Evolutionary conservation across 64 coral and sea anemone genomes (phyloP).

Genomic region (Astreopora myriophthalma): DNA sequence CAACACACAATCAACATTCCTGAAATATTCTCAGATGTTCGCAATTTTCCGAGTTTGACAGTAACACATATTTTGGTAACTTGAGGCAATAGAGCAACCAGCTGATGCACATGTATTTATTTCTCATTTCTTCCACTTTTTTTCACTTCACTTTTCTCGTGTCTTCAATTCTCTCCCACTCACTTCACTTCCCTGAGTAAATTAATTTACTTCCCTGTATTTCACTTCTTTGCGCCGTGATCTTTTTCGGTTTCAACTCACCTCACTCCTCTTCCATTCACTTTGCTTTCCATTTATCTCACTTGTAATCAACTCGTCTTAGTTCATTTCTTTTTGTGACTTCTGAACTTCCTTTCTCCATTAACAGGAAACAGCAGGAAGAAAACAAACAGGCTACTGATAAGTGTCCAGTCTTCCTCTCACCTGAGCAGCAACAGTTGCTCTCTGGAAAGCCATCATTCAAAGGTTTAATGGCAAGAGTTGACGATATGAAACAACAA

Average conservation of each 20-base stretch:
- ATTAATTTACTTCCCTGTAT: too few species aligned
- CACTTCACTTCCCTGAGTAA: too few species aligned
- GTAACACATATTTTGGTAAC: background rate
- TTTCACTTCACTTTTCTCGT: background rate
- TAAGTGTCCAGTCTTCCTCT: conserved; percentile 79
- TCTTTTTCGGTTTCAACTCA: background rate
- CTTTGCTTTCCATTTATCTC: background rate
- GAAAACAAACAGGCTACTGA: conserved; percentile 37
- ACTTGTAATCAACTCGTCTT: background rate
- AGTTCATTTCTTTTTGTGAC: background rate
- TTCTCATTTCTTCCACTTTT: background rate
- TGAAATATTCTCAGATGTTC: background rate
- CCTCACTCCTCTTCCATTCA: background rate
- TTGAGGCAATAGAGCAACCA: too few species aligned
- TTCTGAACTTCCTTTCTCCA: background rate
- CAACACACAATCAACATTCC: too few species aligned
- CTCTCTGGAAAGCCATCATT: conserved; percentile 84
- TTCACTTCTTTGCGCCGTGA: too few species aligned
- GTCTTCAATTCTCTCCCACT: too few species aligned
- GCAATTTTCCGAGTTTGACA: too few species aligned
- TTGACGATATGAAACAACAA: conserved; percentile 26
- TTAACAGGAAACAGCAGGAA: conserved; percentile 45
- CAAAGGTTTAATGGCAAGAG: conserved; percentile 55
- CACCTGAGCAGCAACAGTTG: conserved; percentile 76
- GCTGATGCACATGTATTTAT: too few species aligned